Evolutionary conservation across 2,888 invertebrate genomes (phyloP), one percentile per base, ranked within the genome.

Genomic region (Drosophila suboccidentalis): DNA sequence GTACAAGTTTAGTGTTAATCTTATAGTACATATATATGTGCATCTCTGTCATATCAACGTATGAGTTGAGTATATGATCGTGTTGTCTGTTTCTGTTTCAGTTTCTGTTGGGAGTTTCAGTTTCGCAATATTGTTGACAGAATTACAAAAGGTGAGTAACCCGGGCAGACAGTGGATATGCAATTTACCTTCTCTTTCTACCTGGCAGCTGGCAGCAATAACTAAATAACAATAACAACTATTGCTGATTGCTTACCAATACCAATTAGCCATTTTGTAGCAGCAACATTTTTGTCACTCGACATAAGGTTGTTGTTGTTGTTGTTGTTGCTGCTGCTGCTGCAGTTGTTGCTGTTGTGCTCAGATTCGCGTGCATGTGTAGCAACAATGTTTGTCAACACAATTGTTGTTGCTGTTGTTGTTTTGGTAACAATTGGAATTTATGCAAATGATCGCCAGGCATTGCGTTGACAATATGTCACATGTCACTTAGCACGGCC

Each of bases 391-490:
- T 87, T 87, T 87, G 87, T 85, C 82, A 85, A 85, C 84, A 84
- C 80, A 85, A 85, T 51, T 36, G 41, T 13, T 53, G 41, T 26
- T 59, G 13, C 32, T 62, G 47, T 53, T 55, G 47, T 19, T 51
- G 50, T 66, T 73, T 50, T 71, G 76, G 67, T 59, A 80, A 80
- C 82, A 83, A 89, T 79, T 68, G 86, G 88, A 90, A 90, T 90
- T 90, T 90, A 90, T 90, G 90, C 89, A 90, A 88, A 86, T 86
- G 82, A 89, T 89, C 81, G 85, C 73, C 78, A 60, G 79, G 81
- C 81, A 86, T 75, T 90, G 90, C 90, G 90, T 90, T 90, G 90
- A 90, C 90, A 90, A 90, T 89, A 89, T 90, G 90, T 90, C 90
- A 90, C 90, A 90, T 90, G 90, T 89, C 89, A 89, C 85, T 85